A percentile compares a stretch with the other conserved stretches of the same genome.
phyloP scores from a whole-genome alignment of 2,888 invertebrate genomes.

The Noctua janthe region DNA sequence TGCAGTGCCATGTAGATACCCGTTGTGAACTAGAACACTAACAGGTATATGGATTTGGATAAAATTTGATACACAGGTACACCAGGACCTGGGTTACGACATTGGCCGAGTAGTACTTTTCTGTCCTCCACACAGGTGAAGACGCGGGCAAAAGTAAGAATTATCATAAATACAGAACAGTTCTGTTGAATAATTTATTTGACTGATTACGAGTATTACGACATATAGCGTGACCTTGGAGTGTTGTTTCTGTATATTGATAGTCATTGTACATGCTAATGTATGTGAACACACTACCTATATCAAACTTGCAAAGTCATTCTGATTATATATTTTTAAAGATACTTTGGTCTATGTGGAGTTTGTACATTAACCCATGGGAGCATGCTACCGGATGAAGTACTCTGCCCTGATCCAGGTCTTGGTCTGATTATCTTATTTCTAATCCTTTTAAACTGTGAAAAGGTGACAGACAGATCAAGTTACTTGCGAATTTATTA shows the following conservation, averaged over 20 bases:
- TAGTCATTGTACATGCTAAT: slow-evolving; percentile 47
- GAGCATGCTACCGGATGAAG: background rate
- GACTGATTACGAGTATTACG: slow-evolving; percentile 21
- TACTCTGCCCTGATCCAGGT: background rate
- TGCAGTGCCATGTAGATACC: background rate
- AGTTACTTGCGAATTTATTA: background rate
- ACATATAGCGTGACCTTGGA: slow-evolving; percentile 44
- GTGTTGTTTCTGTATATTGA: slow-evolving; percentile 24
- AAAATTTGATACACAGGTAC: background rate
- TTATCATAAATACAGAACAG: slow-evolving; percentile 13
- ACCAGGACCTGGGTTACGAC: background rate
- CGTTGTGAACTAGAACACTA: background rate
- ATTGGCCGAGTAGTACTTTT: background rate
- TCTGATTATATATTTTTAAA: slow-evolving; percentile 2
- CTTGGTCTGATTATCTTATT: background rate
- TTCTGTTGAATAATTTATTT: slow-evolving; percentile 16
- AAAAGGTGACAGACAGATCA: background rate
- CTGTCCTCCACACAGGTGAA: background rate
- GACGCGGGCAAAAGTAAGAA: background rate
- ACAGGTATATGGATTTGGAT: background rate
- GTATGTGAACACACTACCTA: slow-evolving; percentile 5
- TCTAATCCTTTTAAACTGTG: background rate
- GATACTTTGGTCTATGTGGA: background rate
- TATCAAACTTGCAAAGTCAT: slow-evolving; percentile 49
- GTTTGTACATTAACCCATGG: background rate